These are phyloP conservation scores for Mirza zaza DNA, from an alignment of 2,113 vertebrate genomes.

Conservation along the genomic window DNA sequence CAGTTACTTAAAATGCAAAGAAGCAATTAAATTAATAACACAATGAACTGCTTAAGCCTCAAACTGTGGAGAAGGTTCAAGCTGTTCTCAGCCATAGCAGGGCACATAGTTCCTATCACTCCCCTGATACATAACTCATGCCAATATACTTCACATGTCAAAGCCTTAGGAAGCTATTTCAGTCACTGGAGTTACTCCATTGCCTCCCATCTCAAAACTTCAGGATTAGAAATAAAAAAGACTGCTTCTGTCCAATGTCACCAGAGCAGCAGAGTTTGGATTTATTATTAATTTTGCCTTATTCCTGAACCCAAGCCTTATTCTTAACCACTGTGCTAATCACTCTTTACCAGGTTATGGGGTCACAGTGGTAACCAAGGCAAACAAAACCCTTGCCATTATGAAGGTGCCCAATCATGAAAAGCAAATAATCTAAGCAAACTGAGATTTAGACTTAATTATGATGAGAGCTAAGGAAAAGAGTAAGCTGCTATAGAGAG, in stretches of 20 bases:
- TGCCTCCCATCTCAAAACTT: conserved; percentile 5
- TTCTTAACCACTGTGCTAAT: not conserved
- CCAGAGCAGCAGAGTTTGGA: not conserved
- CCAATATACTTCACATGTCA: not conserved
- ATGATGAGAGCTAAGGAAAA: not conserved
- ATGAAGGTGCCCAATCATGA: not conserved
- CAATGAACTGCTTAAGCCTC: not conserved
- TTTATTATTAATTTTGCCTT: not conserved
- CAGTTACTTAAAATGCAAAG: not conserved
- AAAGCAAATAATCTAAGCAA: not conserved
- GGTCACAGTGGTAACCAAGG: not conserved
- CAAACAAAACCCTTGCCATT: not conserved
- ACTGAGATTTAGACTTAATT: not conserved
- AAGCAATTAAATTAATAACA: not conserved
- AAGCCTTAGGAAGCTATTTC: not conserved
- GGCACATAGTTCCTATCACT: not conserved
- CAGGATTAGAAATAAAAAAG: not conserved
- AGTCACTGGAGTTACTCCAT: not conserved
- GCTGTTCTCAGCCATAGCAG: not conserved
- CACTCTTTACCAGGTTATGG: not conserved
- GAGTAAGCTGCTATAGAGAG: not conserved
- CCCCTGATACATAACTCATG: not conserved
- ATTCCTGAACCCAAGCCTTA: not conserved
- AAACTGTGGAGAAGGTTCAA: not conserved
- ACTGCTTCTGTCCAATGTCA: not conserved